Percentiles rank a stretch among this genome's conserved stretches.
Conservation (phyloP, 2,888 invertebrate genomes). For the Strigamia crassipes region DNA sequence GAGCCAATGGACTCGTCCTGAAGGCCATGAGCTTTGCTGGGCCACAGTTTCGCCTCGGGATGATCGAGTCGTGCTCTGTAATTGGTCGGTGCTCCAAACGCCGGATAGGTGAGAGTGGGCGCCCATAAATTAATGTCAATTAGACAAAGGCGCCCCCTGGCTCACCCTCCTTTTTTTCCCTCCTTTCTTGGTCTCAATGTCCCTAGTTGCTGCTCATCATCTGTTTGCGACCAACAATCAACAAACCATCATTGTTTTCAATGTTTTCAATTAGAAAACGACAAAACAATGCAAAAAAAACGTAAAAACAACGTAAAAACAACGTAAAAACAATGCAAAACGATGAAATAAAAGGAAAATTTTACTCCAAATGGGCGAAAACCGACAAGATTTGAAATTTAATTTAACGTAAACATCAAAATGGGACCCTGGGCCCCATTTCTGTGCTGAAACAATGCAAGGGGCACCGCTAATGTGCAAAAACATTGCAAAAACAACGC, state of each 20-base stretch:
- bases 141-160: conserved; percentile 36
- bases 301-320: no score
- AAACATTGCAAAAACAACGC: no score
- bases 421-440: no score
- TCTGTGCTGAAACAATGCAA: no score
- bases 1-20: conserved; percentile 26
- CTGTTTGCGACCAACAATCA: neutral
- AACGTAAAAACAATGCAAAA: no score
- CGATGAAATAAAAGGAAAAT: no score
- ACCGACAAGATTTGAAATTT: no score
- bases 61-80: conserved; percentile 24
- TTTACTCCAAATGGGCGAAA: no score
- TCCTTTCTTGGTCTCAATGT: neutral
- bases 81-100: conserved; percentile 29
- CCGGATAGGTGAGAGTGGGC: conserved; percentile 43
- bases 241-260: neutral
- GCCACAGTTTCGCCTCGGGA: neutral
- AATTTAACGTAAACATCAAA: no score
- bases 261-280: no score
- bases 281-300: no score
- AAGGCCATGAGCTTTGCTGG: neutral
- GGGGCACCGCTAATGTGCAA: no score
- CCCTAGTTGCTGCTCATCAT: neutral
- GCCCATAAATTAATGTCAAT: conserved; percentile 41
- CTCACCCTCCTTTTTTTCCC: neutral